phyloP scores from a whole-genome alignment of 2,888 invertebrate genomes.

The Liodrosophila aerea region DNA sequence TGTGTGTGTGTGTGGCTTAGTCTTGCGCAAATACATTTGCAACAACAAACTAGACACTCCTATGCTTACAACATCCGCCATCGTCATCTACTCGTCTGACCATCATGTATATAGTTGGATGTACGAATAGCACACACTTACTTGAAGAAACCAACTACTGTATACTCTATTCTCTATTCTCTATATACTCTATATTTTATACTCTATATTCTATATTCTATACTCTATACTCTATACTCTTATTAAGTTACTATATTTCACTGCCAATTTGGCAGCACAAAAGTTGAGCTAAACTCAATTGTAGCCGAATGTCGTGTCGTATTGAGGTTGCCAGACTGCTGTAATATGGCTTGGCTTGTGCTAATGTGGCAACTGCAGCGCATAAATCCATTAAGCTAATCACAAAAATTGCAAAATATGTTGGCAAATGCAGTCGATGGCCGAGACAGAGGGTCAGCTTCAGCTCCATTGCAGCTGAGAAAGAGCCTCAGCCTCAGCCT shows the following conservation, averaged over 20 bases:
- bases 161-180: too few relatives aligned
- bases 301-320: slow-evolving; percentile 5
- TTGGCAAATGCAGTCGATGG: slow-evolving; percentile 35
- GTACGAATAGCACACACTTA: too few relatives aligned
- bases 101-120: too few relatives aligned
- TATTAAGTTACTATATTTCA: slow-evolving; percentile 47
- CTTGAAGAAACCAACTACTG: too few relatives aligned
- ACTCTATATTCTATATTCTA: too few relatives aligned
- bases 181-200: too few relatives aligned
- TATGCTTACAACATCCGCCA: too few relatives aligned
- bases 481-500: background rate
- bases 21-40: too few relatives aligned
- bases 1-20: slow-evolving; percentile 9
- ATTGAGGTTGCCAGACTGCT: background rate
- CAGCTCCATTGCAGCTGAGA: slow-evolving; percentile 12
- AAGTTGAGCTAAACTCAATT: slow-evolving; percentile 55
- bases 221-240: too few relatives aligned
- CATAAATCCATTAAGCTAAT: slow-evolving; percentile 67
- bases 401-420: slow-evolving; percentile 60
- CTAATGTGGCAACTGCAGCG: slow-evolving; percentile 55
- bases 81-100: too few relatives aligned
- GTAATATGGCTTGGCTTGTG: slow-evolving; percentile 16
- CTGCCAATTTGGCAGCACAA: slow-evolving; percentile 51
- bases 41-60: too few relatives aligned
- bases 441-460: slow-evolving; percentile 2